Conservation (phyloP, 2,113 vertebrate species). For the Agapornis roseicollis region DNA sequence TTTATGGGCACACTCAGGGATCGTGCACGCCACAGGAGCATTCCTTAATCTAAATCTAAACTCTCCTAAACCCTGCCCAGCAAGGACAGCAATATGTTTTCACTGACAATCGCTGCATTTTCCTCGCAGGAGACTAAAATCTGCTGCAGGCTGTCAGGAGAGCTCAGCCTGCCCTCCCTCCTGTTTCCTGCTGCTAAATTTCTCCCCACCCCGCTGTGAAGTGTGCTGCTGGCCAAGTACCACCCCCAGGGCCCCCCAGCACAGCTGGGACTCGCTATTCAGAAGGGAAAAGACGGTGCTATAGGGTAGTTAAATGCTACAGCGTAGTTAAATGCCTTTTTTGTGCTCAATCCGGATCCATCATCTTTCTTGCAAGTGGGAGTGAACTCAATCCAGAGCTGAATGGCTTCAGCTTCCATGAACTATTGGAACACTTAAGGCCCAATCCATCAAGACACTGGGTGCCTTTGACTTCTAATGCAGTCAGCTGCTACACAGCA, state of each 20-base stretch:
- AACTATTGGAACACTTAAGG: background rate
- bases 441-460: background rate
- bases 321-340: background rate
- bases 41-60: background rate
- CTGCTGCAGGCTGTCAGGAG: fast-evolving
- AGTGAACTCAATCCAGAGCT: background rate
- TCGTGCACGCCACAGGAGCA: background rate
- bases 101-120: background rate
- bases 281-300: background rate
- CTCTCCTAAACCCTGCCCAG: background rate
- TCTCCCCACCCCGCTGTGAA: background rate
- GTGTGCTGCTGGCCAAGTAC: background rate
- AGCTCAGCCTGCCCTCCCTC: background rate
- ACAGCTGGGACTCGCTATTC: background rate
- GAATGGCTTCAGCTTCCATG: background rate
- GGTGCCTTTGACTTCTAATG: background rate
- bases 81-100: background rate
- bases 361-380: background rate
- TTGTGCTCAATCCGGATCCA: background rate
- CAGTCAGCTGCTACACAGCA: background rate
- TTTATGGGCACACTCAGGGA: background rate
- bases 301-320: background rate
- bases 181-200: background rate
- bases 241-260: background rate
- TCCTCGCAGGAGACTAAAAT: background rate